Evolutionary conservation across 2,113 vertebrate species (phyloP).

Genomic region (Apaloderma vittatum): DNA sequence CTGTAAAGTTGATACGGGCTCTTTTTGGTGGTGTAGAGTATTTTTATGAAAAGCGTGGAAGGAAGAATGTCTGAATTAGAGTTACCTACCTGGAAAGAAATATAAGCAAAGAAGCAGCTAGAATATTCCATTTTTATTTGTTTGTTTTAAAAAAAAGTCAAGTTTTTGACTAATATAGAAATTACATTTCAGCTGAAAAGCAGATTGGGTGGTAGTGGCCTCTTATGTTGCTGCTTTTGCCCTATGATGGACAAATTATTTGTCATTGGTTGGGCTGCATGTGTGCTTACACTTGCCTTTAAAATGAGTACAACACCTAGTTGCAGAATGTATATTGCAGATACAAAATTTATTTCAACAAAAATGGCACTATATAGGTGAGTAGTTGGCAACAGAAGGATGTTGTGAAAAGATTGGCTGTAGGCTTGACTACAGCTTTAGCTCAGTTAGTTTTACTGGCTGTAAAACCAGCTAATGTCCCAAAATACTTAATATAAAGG

Average conservation of each 20-base stretch:
- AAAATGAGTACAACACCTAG: background rate
- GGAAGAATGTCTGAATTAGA: background rate
- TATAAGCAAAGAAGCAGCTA: background rate
- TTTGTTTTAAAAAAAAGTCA: background rate
- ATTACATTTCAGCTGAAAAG: background rate
- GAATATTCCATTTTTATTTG: background rate
- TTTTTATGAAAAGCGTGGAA: background rate
- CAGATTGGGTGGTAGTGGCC: background rate
- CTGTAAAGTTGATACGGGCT: background rate
- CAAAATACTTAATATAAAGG: background rate
- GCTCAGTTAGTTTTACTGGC: background rate
- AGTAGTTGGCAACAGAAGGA: background rate
- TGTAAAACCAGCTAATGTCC: background rate
- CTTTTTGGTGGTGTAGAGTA: background rate
- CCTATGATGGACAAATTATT: background rate
- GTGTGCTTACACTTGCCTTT: background rate
- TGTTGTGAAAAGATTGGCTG: background rate
- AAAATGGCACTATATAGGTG: background rate
- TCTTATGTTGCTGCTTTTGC: background rate
- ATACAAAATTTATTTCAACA: background rate
- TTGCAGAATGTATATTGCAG: background rate
- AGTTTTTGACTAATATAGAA: background rate
- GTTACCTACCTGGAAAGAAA: background rate
- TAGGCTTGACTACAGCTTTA: background rate
- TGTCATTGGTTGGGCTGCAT: background rate